Conservation (phyloP, 2,888 invertebrate species). For the Camponotus fellah region DNA sequence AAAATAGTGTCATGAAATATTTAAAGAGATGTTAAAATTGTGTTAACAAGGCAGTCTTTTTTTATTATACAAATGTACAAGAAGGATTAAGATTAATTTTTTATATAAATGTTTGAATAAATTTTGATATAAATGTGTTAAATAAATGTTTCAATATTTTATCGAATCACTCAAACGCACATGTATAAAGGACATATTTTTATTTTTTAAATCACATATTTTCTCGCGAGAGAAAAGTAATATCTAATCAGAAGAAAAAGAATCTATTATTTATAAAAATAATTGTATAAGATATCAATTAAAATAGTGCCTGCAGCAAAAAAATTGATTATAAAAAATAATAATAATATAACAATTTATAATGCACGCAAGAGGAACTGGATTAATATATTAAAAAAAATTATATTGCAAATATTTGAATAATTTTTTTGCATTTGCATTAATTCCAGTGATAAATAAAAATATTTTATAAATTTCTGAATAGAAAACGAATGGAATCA, state of each 20-base stretch:
- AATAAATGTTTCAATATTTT: not conserved
- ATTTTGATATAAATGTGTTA: not conserved
- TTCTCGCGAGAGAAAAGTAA: not conserved
- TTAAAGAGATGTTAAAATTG: not conserved
- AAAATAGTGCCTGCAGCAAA: not conserved
- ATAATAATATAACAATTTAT: conserved; percentile 6
- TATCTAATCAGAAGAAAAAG: not conserved
- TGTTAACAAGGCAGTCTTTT: not conserved
- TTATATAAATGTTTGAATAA: not conserved
- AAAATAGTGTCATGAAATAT: not conserved
- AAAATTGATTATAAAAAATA: not conserved
- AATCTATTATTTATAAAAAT: not conserved
- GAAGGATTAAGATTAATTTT: not conserved
- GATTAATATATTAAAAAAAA: not conserved
- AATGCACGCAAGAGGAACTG: not conserved
- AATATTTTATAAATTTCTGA: conserved; percentile 25
- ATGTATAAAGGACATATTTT: not conserved
- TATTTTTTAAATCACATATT: not conserved
- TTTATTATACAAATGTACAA: not conserved
- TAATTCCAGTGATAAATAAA: not conserved
- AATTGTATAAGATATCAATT: not conserved
- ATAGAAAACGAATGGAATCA: conserved; percentile 8
- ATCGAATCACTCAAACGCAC: not conserved
- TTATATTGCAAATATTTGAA: not conserved
- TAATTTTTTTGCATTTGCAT: not conserved